phyloP scores from a whole-genome alignment of 64 coral and sea anemone species.

The Hydrozoanthus tunicans region DNA sequence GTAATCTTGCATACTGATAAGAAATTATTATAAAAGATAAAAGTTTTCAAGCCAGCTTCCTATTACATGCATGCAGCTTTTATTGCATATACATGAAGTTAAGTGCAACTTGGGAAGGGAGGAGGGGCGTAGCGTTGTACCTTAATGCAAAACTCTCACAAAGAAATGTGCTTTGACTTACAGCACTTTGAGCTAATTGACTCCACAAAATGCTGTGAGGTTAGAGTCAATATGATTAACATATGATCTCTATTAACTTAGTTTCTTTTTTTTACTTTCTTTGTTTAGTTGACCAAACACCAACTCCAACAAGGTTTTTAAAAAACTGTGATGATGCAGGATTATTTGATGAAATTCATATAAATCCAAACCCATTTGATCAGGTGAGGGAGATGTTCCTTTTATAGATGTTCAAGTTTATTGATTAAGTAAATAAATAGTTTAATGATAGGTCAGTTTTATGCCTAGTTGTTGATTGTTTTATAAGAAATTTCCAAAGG shows the following conservation, averaged over 20 bases:
- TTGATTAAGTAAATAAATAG: neutral
- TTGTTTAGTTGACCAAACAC: constrained; percentile 87
- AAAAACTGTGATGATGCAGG: constrained; percentile 99
- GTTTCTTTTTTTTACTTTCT: neutral
- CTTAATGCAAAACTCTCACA: no score
- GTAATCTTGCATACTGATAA: no score
- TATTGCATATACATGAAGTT: no score
- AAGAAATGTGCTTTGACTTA: no score
- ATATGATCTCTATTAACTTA: neutral
- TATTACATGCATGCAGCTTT: no score
- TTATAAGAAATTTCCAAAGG: neutral
- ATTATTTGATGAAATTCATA: constrained; percentile 91
- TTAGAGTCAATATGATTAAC: neutral
- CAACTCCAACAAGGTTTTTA: constrained; percentile 97
- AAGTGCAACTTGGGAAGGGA: no score
- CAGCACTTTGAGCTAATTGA: no score
- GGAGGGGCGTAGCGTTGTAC: no score
- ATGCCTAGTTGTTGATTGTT: neutral
- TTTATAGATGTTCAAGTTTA: neutral
- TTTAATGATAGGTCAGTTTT: neutral
- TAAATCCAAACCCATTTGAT: constrained; percentile 91
- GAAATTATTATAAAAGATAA: no score
- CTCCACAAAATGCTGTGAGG: no score
- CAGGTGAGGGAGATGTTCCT: constrained; percentile 55
- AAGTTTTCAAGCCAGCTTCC: no score